Base-by-base conservation (phyloP, 2,888 invertebrate species). In the Stenurella melanura region DNA sequence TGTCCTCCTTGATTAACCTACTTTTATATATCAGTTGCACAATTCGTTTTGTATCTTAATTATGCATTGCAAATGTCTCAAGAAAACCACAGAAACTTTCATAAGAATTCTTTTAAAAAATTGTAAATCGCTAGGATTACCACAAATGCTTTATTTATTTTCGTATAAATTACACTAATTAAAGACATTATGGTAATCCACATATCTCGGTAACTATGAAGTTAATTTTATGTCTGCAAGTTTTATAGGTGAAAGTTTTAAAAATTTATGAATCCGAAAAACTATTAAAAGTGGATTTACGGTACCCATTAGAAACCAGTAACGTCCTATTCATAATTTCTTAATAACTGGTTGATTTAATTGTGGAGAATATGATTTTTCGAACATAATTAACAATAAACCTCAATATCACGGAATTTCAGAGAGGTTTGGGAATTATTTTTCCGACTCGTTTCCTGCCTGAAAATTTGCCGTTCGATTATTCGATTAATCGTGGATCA, bases 161-260 rank as follows among this genome's bases (percentile, higher is more conserved):
- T 42, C 12, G 12, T 42, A 12, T 42, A 42, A 42, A 42, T 15
- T 42, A 42, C 42, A 42, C 42, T 42, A 42, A 42, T 50, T 50
- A n/a, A 3, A n/a, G 15, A 4, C 1, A 50, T 11, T 50, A 50
- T 15, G 50, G n/a, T 50, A 50, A 50, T 50, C 6, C 42, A 42
- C 50, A 34, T 34, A 34, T 34, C 9, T 34, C 3, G n/a, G 4
- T 50, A n/a, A 50, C 30, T 34, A 34, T 7, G 4, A 64, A 38
- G 42, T 18, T 64, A 42, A 64, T 34, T 64, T 18, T 17, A 42
- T 3, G 38, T 34, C n/a, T 19, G n/a, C 19, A 11, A 18, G 34
- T 63, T 34, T 34, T 63, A 64, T 64, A 30, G 64, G 34, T 64
- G 64, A 64, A 64, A 64, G 64, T 64, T 64, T 38, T 42, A 42